Conservation (phyloP, 2,113 vertebrate genomes). For the Erythrocercus mccallii region DNA sequence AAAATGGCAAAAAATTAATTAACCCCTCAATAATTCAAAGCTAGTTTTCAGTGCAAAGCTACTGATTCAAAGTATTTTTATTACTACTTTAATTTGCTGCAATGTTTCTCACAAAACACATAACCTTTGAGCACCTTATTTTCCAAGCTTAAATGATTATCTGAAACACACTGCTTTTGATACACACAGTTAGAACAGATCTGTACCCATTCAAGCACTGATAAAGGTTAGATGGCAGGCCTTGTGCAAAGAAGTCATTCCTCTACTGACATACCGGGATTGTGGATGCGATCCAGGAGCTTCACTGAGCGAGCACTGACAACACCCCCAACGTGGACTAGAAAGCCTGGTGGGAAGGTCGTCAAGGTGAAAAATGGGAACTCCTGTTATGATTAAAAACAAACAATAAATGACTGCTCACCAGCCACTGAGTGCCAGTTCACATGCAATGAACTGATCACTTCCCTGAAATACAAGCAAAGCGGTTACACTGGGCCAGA, state of each 20-base stretch:
- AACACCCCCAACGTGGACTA: conserved; percentile 92
- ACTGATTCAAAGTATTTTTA: not conserved
- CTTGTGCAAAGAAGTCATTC: not conserved
- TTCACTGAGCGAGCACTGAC: conserved; percentile 98
- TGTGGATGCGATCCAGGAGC: conserved; percentile 96
- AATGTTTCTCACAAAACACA: not conserved
- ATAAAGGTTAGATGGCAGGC: not conserved
- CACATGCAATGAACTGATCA: not conserved
- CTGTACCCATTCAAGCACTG: not conserved
- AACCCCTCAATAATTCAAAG: not conserved
- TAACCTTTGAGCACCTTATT: not conserved
- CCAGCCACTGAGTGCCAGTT: not conserved
- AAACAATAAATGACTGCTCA: not conserved
- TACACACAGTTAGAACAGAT: accelerated
- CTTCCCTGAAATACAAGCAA: conserved; percentile 13
- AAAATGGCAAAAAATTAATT: not conserved
- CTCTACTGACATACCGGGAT: conserved; percentile 84
- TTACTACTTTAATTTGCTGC: not conserved
- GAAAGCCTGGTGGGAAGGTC: conserved; percentile 89
- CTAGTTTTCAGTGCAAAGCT: not conserved
- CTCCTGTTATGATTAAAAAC: conserved; percentile 76
- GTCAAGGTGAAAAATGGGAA: conserved; percentile 98
- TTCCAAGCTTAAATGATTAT: not conserved
- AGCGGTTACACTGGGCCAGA: not conserved
- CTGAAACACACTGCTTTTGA: not conserved